These are phyloP conservation scores for Rhabdomys pumilio DNA, from an alignment of 2,797 vertebrate genomes.

Conservation along the genomic window DNA sequence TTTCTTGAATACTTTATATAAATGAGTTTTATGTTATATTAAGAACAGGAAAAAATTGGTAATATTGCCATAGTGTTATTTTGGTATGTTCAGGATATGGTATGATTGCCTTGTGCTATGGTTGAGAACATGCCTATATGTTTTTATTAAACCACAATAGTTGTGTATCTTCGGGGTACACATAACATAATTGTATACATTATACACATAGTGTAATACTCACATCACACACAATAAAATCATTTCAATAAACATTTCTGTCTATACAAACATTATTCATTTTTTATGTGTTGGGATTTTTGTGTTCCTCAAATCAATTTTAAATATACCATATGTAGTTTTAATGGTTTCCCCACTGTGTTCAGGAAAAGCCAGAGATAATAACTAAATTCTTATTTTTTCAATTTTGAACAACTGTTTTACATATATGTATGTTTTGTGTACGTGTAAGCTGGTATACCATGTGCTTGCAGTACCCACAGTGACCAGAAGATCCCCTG, in stretches of 20 bases:
- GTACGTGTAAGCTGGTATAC: neutral
- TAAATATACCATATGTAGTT: neutral
- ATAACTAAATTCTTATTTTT: neutral
- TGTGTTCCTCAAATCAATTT: neutral
- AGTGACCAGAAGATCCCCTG: neutral
- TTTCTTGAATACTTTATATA: slow-evolving; percentile 14
- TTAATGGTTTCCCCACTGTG: neutral
- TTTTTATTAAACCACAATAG: neutral
- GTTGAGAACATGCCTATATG: neutral
- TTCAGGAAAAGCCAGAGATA: neutral
- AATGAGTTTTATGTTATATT: neutral
- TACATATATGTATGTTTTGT: neutral
- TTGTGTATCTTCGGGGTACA: neutral
- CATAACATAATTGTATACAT: neutral
- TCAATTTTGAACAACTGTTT: neutral
- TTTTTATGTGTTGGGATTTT: neutral
- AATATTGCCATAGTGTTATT: neutral
- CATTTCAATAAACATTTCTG: neutral
- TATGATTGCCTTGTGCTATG: neutral
- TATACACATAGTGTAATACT: neutral
- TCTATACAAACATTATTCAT: neutral
- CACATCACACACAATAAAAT: neutral
- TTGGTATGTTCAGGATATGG: neutral
- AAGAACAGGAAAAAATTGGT: neutral
- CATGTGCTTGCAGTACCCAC: neutral